Base-by-base conservation (phyloP, 2,113 vertebrate genomes). In the Halichoeres trimaculatus region DNA sequence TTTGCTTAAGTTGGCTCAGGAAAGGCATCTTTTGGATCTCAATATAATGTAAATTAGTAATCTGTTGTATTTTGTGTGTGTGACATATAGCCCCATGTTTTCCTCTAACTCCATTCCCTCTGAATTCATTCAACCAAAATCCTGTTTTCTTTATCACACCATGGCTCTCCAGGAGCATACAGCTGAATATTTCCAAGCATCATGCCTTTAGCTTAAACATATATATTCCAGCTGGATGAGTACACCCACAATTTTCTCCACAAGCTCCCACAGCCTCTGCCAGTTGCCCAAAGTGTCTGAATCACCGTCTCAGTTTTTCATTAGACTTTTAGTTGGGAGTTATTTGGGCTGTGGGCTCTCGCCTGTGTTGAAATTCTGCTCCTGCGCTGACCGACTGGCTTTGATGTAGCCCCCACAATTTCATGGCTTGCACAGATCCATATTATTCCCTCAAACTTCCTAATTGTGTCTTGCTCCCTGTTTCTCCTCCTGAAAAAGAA, bases 371-470 rank as follows among this genome's bases (percentile, higher is more conserved):
- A 55, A 56, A 86, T 85, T 78, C 82, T 47, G 53, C 60, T 78
- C 74, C 70, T 67, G 79, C 47, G 48, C 76, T 70, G 76, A 81
- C 74, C 26, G 14, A 50, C 41, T 36, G 34, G 52, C 87, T 89
- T 89, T 85, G 82, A 85, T 80, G 85, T 85, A 52, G 34, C 48
- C 69, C 61, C 61, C 67, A 75, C 76, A 83, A 89, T 89, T 87
- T 89, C 82, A 87, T 87, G 82, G 79, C 71, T 64, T 74, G 58
- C 68, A 65, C 65, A 71, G 59, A 77, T 83, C 73, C 76, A 73
- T 63, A 70, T 81, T 77, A 70, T 70, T 80, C 79, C 36, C 63
- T 63, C 67, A 62, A 54, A 80, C 50, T 72, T 76, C 80, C 26
- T 78, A 83, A 83, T 78, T 87, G 67, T 73, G 65, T 67, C 80